Evolutionary conservation across 64 coral and sea anemone genomes (phyloP).

Genomic region (Pachyseris speciosa): DNA sequence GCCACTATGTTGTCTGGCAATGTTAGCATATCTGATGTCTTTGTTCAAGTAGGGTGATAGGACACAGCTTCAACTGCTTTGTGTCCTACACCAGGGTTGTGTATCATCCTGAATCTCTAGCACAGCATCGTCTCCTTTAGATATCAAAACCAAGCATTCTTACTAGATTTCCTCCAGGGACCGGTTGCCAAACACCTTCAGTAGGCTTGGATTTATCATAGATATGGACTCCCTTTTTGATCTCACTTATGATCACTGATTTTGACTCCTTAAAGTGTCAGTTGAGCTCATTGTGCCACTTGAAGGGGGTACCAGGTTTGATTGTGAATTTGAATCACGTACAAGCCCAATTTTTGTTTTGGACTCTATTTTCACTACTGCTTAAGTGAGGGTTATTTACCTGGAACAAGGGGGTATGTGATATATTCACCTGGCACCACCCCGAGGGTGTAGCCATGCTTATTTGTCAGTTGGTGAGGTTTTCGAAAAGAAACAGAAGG

Average conservation of each 20-base stretch:
- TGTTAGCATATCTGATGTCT: not conserved
- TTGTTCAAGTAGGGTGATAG: not conserved
- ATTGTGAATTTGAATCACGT: no score
- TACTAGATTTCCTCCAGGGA: constrained; percentile 44
- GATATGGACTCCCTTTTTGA: constrained; percentile 56
- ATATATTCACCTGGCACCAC: no score
- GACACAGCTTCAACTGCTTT: constrained; percentile 10
- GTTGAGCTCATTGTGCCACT: constrained; percentile 47
- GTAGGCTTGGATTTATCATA: constrained; percentile 64
- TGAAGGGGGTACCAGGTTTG: not conserved
- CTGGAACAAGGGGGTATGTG: no score
- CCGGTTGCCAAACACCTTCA: constrained; percentile 43
- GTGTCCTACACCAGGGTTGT: constrained; percentile 10
- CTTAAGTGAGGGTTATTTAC: no score
- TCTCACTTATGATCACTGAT: constrained; percentile 49
- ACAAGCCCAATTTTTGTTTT: no score
- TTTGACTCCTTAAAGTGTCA: constrained; percentile 49
- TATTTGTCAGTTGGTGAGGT: no score
- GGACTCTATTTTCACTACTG: no score
- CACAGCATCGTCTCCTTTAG: constrained; percentile 30
- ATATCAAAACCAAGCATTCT: not conserved
- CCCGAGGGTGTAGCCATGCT: no score
- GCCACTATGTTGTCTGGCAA: not conserved
- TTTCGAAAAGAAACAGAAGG: no score
- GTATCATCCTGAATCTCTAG: not conserved